phyloP scores from a whole-genome alignment of 2,113 vertebrate genomes.

The Nothocercus julius region DNA sequence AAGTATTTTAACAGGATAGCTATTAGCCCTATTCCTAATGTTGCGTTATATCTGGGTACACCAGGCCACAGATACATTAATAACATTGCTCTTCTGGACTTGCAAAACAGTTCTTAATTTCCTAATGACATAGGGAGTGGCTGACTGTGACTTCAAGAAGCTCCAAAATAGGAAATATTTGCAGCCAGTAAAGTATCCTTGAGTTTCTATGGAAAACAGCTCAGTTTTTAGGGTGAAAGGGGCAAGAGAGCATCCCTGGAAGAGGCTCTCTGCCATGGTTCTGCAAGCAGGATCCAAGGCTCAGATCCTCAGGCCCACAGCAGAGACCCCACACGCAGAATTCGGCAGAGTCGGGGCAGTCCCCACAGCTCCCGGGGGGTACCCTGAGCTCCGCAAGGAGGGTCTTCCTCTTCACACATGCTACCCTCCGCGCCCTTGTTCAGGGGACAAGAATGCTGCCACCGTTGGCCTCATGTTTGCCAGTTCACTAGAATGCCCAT shows the following conservation, averaged over 20 bases:
- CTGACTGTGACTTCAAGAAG: neutral
- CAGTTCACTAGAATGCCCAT: neutral
- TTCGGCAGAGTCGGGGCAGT: too few relatives aligned
- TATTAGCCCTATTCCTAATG: neutral
- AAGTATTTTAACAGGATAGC: neutral
- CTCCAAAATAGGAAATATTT: neutral
- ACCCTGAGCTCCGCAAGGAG: too few relatives aligned
- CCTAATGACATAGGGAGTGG: neutral
- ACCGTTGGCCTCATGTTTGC: neutral
- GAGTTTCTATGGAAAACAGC: neutral
- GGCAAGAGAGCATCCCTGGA: neutral
- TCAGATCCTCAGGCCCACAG: too few relatives aligned
- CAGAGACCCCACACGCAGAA: too few relatives aligned
- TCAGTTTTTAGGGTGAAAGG: neutral
- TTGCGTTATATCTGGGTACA: neutral
- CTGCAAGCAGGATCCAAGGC: neutral
- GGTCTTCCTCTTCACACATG: neutral
- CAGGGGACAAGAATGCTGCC: neutral
- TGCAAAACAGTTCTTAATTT: neutral
- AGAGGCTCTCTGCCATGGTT: neutral
- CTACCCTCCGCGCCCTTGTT: neutral
- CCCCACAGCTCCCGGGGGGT: neutral
- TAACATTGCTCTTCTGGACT: neutral
- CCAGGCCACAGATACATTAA: neutral
- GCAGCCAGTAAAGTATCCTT: neutral